phyloP scores from a whole-genome alignment of 1,140 invertebrate genomes.

The Amyelois transitella region DNA sequence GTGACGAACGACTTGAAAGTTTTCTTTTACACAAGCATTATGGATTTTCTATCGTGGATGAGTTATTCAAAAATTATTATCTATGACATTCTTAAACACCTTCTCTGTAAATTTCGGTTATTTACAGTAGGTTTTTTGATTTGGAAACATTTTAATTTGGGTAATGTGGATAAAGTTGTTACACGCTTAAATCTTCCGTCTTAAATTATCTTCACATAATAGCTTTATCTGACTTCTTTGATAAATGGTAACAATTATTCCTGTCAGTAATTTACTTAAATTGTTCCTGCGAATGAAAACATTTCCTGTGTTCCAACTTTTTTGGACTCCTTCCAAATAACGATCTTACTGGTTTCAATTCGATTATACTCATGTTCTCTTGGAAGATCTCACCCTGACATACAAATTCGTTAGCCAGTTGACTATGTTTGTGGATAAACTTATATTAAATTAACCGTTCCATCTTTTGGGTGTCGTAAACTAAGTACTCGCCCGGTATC shows the following conservation, averaged over 20 bases:
- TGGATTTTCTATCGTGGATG: too few species aligned
- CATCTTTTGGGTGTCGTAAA: too few species aligned
- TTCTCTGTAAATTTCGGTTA: too few species aligned
- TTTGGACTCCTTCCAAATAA: constrained; percentile 21
- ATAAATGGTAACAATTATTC: constrained; percentile 17
- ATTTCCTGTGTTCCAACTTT: constrained; percentile 1
- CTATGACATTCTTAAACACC: too few species aligned
- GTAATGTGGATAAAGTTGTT: not conserved
- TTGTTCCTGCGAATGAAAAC: constrained; percentile 11
- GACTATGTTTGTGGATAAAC: not conserved
- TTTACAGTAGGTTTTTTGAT: not conserved
- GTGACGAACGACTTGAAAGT: too few species aligned
- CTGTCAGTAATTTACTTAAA: constrained; percentile 17
- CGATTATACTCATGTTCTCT: constrained; percentile 2
- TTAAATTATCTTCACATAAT: not conserved
- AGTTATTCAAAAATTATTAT: too few species aligned
- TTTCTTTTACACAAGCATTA: too few species aligned
- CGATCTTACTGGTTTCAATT: constrained; percentile 11
- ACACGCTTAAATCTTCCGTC: not conserved
- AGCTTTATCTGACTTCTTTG: not conserved
- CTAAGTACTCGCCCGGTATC: too few species aligned
- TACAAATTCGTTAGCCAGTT: not conserved
- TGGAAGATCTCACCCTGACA: not conserved
- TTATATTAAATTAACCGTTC: not conserved
- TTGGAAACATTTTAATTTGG: not conserved